A percentile compares a stretch with the other conserved stretches of the same genome.
phyloP scores from a whole-genome alignment of 2,888 invertebrate species.

The Glaucopsyche alexis region DNA sequence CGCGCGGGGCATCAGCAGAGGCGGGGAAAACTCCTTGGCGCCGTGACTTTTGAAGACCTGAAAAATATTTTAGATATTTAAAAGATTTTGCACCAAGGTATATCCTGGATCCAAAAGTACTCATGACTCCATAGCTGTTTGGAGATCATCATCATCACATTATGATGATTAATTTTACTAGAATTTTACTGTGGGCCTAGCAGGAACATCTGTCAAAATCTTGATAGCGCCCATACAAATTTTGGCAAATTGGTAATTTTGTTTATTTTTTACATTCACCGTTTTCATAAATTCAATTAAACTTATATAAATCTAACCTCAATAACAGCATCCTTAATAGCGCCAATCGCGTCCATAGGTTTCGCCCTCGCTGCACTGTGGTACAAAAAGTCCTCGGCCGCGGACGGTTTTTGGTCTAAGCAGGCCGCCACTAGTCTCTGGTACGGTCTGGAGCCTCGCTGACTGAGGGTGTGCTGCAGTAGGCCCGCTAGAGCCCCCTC shows the following conservation, averaged over 20 bases:
- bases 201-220: too few species aligned
- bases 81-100: too few species aligned
- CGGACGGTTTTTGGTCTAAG: conserved; percentile 74
- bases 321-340: conserved; percentile 55
- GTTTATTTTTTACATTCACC: too few species aligned
- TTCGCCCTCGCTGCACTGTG: conserved; percentile 70
- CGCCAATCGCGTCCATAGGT: conserved; percentile 46
- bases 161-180: too few species aligned
- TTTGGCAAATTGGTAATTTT: too few species aligned
- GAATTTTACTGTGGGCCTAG: too few species aligned
- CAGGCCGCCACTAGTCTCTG: conserved; percentile 60
- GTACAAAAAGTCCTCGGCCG: conserved; percentile 90
- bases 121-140: too few species aligned
- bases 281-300: too few species aligned
- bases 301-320: conserved; percentile 52
- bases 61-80: conserved; percentile 21
- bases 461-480: conserved; percentile 88
- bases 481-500: conserved; percentile 91
- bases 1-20: conserved; percentile 88
- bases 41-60: conserved; percentile 88
- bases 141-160: too few species aligned
- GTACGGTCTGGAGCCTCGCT: conserved; percentile 78
- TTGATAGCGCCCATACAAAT: too few species aligned
- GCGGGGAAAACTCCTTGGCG: conserved; percentile 88
- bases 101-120: too few species aligned